Evolutionary conservation across 2,888 invertebrate genomes (phyloP).

Genomic region (Ephialtes manifestator): DNA sequence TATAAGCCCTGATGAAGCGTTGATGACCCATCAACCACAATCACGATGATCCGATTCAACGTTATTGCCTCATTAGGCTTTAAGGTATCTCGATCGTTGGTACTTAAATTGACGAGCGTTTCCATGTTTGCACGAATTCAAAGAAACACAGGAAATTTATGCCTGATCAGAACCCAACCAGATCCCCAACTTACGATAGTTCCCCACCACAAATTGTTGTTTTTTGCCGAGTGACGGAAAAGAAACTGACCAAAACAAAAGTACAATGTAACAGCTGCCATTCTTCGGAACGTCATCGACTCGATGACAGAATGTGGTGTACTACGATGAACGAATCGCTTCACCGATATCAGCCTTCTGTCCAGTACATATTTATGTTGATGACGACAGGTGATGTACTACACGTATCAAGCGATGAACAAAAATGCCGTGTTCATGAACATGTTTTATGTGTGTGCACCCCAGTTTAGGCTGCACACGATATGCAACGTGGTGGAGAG

Average conservation of each 20-base stretch:
- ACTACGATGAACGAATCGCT: neutral
- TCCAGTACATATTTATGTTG: neutral
- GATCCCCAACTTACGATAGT: too few species aligned
- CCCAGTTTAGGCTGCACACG: constrained; percentile 18
- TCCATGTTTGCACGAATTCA: neutral
- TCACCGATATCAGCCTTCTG: neutral
- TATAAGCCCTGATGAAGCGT: neutral
- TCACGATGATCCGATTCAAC: neutral
- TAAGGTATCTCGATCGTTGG: neutral
- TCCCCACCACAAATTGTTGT: too few species aligned
- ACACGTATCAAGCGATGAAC: constrained; percentile 3
- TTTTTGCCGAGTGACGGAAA: too few species aligned
- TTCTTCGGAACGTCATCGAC: neutral
- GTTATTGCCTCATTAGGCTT: constrained; percentile 1
- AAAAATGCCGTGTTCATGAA: constrained; percentile 27
- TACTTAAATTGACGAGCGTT: neutral
- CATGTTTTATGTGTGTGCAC: constrained; percentile 14
- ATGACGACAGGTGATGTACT: neutral
- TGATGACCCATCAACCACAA: neutral
- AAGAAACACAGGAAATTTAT: neutral
- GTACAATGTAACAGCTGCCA: neutral
- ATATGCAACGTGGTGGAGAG: neutral
- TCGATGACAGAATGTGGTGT: neutral
- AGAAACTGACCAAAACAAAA: neutral
- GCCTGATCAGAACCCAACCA: too few species aligned